Percentiles rank a stretch among this genome's conserved stretches.
phyloP scores from a whole-genome alignment of 2,797 vertebrate genomes.

The Picus viridis region DNA sequence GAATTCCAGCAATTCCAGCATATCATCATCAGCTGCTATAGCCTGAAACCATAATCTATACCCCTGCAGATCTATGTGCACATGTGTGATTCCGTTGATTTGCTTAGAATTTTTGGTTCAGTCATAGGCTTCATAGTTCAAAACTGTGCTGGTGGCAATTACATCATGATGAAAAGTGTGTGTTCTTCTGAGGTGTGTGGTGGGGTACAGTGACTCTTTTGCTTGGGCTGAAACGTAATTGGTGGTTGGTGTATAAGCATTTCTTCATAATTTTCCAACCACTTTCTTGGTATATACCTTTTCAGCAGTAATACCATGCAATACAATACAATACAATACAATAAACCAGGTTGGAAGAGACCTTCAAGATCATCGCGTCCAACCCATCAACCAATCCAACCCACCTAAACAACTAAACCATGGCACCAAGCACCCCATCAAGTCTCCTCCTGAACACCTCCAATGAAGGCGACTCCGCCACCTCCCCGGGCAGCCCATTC shows the following conservation, averaged over 20 bases:
- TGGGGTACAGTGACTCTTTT: neutral
- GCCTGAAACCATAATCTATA: neutral
- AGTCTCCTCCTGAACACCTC: no score
- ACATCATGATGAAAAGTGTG: neutral
- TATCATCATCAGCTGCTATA: neutral
- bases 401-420: no score
- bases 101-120: neutral
- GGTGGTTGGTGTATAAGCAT: neutral
- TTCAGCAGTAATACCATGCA: no score
- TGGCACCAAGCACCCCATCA: no score
- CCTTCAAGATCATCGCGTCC: no score
- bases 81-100: accelerated
- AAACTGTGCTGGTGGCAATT: neutral
- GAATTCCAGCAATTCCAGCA: neutral
- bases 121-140: neutral
- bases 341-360: no score
- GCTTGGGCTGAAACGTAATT: neutral
- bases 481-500: no score
- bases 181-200: neutral
- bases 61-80: accelerated
- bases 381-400: no score
- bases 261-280: neutral
- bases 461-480: no score
- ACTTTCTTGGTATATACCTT: neutral
- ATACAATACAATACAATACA: no score